Conservation (phyloP, 2,797 vertebrate genomes). For the Schizothorax lantsangensis region DNA sequence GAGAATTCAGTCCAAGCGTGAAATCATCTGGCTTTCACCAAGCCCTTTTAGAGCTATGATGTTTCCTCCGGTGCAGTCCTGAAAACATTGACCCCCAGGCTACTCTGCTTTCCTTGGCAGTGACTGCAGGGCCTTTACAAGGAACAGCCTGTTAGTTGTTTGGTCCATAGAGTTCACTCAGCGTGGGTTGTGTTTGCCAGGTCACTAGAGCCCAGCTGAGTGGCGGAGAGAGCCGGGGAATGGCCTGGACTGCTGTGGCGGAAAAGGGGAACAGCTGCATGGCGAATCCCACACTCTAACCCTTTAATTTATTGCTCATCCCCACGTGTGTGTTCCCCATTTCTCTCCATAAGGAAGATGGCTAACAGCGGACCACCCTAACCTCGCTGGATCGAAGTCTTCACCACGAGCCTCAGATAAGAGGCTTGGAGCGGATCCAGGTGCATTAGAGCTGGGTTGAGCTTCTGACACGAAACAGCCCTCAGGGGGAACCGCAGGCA, state of each 20-base stretch:
- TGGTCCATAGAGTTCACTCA: conserved; percentile 72
- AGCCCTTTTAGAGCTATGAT: conserved; percentile 33
- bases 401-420: conserved; percentile 73
- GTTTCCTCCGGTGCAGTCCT: conserved; percentile 34
- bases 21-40: conserved; percentile 48
- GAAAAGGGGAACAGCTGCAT: conserved; percentile 61
- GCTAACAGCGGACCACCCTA: conserved; percentile 70
- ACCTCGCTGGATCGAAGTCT: conserved; percentile 60
- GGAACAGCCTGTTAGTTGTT: conserved; percentile 69
- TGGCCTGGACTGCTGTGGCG: conserved; percentile 40
- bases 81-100: conserved; percentile 49
- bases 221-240: conserved; percentile 65
- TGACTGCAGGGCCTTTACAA: conserved; percentile 63
- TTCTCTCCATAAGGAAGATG: conserved; percentile 34
- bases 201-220: conserved; percentile 71
- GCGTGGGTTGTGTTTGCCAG: conserved; percentile 72
- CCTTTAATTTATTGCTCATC: conserved; percentile 66
- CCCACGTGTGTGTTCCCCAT: conserved; percentile 69
- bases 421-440: conserved; percentile 76
- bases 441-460: conserved; percentile 74
- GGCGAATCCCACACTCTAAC: conserved; percentile 36
- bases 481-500: conserved; percentile 78
- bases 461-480: conserved; percentile 79
- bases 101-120: conserved; percentile 56
- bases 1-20: conserved; percentile 46